Conservation (phyloP, 2,113 vertebrate genomes). For the Rousettus leschenaultii region DNA sequence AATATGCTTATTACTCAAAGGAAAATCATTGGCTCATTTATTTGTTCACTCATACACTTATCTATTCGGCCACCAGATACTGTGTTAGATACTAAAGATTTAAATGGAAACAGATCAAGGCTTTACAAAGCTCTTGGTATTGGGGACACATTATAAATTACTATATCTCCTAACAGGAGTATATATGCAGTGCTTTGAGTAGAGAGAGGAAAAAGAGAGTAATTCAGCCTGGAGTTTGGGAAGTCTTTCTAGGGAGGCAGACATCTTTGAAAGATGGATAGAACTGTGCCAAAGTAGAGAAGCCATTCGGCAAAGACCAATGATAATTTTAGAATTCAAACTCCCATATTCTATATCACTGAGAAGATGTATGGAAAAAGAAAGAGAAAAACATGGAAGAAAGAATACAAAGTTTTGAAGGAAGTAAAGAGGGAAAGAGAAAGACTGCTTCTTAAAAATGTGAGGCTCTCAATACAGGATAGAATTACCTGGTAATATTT, state of each 20-base stretch:
- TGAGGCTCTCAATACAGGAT: neutral
- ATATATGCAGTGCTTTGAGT: neutral
- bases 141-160: neutral
- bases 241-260: neutral
- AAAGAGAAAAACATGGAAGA: neutral
- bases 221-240: neutral
- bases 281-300: neutral
- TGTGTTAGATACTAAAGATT: neutral
- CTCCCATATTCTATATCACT: neutral
- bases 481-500: neutral
- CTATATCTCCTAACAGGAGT: neutral
- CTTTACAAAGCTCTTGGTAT: too few relatives aligned
- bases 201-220: neutral
- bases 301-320: neutral
- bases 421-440: neutral
- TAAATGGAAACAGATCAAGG: neutral
- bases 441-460: neutral
- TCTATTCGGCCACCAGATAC: neutral
- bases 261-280: neutral
- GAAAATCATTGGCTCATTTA: neutral
- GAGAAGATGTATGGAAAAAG: neutral
- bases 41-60: too few relatives aligned
- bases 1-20: neutral
- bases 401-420: neutral
- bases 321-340: neutral